phyloP scores from a whole-genome alignment of 2,888 invertebrate species.

The Erannis defoliaria region DNA sequence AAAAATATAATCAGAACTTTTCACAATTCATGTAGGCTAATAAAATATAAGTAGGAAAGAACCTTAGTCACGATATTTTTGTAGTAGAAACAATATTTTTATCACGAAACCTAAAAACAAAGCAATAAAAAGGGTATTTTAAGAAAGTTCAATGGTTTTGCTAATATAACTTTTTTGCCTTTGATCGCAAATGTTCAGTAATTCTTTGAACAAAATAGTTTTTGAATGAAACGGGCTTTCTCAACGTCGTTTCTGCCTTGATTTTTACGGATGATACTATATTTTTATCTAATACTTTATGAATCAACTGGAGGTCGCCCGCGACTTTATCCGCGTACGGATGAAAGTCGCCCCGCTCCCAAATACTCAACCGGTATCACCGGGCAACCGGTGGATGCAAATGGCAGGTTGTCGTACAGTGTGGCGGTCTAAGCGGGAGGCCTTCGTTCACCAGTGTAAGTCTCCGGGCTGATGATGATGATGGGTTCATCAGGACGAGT shows the following conservation, averaged over 20 bases:
- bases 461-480: no score
- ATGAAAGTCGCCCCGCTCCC: no score
- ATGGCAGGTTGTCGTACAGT: no score
- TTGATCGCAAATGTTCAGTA: constrained; percentile 20
- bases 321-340: no score
- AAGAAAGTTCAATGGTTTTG: constrained; percentile 28
- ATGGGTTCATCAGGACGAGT: no score
- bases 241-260: background rate
- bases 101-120: constrained; percentile 21
- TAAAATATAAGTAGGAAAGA: constrained; percentile 15
- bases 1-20: background rate
- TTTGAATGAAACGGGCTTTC: background rate
- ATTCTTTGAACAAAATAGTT: background rate
- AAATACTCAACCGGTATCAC: no score
- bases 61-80: constrained; percentile 14
- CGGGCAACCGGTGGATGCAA: no score
- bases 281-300: no score
- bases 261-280: background rate
- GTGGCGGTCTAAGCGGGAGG: no score
- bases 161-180: constrained; percentile 20
- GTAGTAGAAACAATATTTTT: constrained; percentile 15
- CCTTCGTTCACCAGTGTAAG: no score
- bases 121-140: constrained; percentile 34
- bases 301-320: no score
- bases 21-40: background rate